Percentiles rank a stretch among this genome's conserved stretches.
Evolutionary conservation across 2,113 vertebrate genomes (phyloP).

Genomic region (Suncus etruscus): DNA sequence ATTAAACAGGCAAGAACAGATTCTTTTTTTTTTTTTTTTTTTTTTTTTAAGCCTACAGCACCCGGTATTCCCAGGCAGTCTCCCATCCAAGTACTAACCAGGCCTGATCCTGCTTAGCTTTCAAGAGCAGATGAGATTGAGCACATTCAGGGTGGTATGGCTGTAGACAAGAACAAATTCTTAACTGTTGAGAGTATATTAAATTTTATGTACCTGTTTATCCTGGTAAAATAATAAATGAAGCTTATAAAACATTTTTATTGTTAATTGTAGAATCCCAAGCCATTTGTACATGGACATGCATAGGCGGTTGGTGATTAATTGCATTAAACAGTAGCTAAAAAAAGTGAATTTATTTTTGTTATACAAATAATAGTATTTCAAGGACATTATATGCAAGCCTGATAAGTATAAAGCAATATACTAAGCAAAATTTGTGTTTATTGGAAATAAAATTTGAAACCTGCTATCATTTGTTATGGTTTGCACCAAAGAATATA

Average conservation of each 20-base stretch:
- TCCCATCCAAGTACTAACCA: too few relatives aligned
- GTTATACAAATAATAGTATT: background rate
- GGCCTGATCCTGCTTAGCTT: too few relatives aligned
- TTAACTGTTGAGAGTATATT: background rate
- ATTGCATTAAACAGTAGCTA: conserved; percentile 81
- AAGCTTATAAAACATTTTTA: conserved; percentile 29
- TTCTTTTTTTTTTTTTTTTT: background rate
- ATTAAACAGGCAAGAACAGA: background rate
- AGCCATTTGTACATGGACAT: conserved; percentile 78
- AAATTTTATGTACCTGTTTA: background rate
- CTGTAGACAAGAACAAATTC: background rate
- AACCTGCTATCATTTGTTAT: conserved; percentile 64
- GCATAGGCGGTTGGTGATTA: conserved; percentile 78
- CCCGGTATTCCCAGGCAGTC: too few relatives aligned
- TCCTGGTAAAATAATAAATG: conserved; percentile 19
- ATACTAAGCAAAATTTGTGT: conserved; percentile 75
- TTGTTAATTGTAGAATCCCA: conserved; percentile 81
- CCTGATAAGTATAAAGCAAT: conserved; percentile 64
- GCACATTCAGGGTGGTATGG: too few relatives aligned
- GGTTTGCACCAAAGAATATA: conserved; percentile 73
- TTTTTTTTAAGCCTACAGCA: too few relatives aligned
- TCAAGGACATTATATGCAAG: conserved; percentile 69
- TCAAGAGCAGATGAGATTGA: too few relatives aligned
- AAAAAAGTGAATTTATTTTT: conserved; percentile 77
- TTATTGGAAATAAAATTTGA: conserved; percentile 75